Evolutionary conservation across 2,797 vertebrate species (phyloP).

Genomic region (Ceryle rudis): DNA sequence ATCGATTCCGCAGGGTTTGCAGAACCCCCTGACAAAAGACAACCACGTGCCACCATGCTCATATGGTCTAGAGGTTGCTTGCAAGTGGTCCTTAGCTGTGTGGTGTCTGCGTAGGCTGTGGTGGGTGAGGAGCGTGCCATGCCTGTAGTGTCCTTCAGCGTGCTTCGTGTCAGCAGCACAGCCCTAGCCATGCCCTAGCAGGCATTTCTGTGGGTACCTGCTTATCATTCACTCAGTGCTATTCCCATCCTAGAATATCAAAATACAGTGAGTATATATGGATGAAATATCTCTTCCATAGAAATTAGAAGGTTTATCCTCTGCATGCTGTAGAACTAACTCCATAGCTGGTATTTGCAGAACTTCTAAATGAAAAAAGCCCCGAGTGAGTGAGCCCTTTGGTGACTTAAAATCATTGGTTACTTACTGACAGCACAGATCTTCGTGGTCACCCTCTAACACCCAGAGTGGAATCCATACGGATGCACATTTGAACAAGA

Average conservation of each 20-base stretch:
- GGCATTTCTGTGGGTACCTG: background rate
- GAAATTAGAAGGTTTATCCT: background rate
- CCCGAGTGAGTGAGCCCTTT: background rate
- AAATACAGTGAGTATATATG: background rate
- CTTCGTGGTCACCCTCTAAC: background rate
- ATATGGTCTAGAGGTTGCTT: background rate
- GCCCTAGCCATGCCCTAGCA: background rate
- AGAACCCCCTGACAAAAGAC: background rate
- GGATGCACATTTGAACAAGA: background rate
- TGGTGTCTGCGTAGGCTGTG: background rate
- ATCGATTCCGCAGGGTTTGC: background rate
- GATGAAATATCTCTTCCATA: background rate
- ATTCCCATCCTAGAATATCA: background rate
- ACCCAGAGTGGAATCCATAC: background rate
- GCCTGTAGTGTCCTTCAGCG: background rate
- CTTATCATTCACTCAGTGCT: background rate
- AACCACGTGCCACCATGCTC: too few species aligned
- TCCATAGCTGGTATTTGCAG: background rate
- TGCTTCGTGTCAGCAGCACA: background rate
- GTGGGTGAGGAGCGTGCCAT: background rate
- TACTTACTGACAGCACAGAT: background rate
- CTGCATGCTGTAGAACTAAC: background rate
- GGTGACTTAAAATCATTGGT: background rate
- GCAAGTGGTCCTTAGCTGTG: background rate
- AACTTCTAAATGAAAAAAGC: background rate